phyloP scores from a whole-genome alignment of 2,888 invertebrate genomes.

The Andrena praecox region DNA sequence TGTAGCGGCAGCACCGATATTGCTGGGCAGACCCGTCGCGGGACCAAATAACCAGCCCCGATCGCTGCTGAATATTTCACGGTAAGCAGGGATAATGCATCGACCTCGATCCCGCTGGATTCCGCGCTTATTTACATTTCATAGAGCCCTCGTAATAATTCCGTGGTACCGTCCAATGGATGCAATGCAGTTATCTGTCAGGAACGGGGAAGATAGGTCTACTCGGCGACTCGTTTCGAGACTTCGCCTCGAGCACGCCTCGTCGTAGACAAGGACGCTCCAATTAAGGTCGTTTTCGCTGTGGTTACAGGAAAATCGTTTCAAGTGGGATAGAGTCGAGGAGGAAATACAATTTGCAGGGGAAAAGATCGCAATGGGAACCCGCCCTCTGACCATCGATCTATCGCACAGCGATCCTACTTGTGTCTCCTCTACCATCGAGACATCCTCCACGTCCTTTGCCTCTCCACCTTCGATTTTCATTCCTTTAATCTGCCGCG shows the following conservation, averaged over 20 bases:
- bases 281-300: slow-evolving; percentile 35
- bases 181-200: slow-evolving; percentile 5
- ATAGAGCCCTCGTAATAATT: slow-evolving; percentile 35
- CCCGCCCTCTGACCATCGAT: background rate
- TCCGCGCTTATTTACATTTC: slow-evolving; percentile 45
- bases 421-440: background rate
- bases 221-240: background rate
- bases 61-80: slow-evolving; percentile 36
- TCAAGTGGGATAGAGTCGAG: background rate
- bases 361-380: background rate
- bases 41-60: slow-evolving; percentile 22
- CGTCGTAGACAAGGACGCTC: background rate
- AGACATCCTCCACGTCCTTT: background rate
- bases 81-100: slow-evolving; percentile 30
- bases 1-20: too few species aligned
- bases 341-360: slow-evolving; percentile 12
- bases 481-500: background rate
- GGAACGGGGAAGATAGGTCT: background rate
- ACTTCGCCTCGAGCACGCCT: background rate
- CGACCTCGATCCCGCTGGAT: slow-evolving; percentile 1
- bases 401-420: slow-evolving; percentile 6
- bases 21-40: too few species aligned
- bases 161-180: slow-evolving; percentile 13
- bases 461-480: background rate
- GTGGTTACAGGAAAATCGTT: slow-evolving; percentile 5